These are phyloP conservation scores for Lycaon pictus DNA, from an alignment of 2,113 vertebrate genomes.

Conservation along the genomic window DNA sequence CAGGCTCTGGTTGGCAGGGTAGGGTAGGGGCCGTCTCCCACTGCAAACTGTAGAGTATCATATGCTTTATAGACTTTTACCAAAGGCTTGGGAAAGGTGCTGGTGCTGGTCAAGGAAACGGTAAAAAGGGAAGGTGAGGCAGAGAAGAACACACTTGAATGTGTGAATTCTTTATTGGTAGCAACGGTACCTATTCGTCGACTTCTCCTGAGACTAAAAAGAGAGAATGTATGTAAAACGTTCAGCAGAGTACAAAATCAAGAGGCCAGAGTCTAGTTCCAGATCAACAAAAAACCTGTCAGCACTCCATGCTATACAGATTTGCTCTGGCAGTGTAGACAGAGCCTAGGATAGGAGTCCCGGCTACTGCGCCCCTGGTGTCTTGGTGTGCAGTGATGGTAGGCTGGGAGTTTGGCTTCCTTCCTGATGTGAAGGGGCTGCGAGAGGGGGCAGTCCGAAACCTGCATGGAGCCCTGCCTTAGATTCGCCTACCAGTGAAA, in stretches of 20 bases:
- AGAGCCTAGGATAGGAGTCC: not conserved
- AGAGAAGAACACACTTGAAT: not conserved
- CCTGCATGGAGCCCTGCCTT: not conserved
- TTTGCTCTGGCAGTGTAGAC: not conserved
- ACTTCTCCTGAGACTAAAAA: constrained; percentile 45
- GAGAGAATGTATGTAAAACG: not conserved
- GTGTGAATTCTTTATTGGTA: not conserved
- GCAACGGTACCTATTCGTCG: not conserved
- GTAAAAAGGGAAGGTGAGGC: not conserved
- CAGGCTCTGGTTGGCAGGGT: not conserved
- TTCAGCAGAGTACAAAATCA: constrained; percentile 1
- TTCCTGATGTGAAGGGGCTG: constrained; percentile 1
- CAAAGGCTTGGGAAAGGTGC: not conserved
- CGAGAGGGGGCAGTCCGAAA: not conserved
- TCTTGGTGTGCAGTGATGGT: not conserved
- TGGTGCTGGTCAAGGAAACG: not conserved
- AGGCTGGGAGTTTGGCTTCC: not conserved
- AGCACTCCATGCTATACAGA: not conserved
- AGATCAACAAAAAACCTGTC: not conserved
- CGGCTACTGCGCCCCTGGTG: not conserved
- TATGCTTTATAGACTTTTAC: not conserved
- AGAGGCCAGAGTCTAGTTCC: not conserved
- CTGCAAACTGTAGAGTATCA: not conserved
- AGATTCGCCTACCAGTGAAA: not conserved
- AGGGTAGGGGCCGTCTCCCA: not conserved